Conservation (phyloP, 1,140 invertebrate genomes). For the Gryllus bimaculatus region DNA sequence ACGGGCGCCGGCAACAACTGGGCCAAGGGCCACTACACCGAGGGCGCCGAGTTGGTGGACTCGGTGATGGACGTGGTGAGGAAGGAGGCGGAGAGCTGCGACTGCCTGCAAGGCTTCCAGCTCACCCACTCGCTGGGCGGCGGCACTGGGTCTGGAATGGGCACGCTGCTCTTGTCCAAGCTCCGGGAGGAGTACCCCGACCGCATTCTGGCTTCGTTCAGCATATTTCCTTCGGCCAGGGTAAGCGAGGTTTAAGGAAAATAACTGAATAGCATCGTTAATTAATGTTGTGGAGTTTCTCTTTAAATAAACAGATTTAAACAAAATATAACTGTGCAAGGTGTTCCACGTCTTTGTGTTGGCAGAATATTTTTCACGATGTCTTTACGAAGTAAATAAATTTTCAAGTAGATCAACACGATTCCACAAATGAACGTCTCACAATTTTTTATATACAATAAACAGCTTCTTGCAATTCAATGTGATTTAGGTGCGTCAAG, state of each 20-base stretch:
- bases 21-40: constrained; percentile 90
- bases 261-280: too few species aligned
- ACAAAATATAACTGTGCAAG: too few species aligned
- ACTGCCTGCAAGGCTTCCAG: constrained; percentile 39
- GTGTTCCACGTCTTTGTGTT: too few species aligned
- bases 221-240: constrained; percentile 21
- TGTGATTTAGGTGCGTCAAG: too few species aligned
- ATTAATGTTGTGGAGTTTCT: too few species aligned
- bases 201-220: constrained; percentile 16
- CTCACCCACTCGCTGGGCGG: constrained; percentile 19
- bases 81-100: constrained; percentile 47
- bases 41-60: constrained; percentile 66
- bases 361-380: too few species aligned
- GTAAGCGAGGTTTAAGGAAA: neutral
- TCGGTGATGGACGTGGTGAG: constrained; percentile 48
- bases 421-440: too few species aligned
- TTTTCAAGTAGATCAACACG: too few species aligned
- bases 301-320: too few species aligned
- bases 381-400: too few species aligned
- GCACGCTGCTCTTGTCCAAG: constrained; percentile 38
- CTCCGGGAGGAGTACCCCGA: constrained; percentile 32
- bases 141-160: constrained; percentile 45
- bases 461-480: too few species aligned
- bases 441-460: too few species aligned
- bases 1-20: constrained; percentile 53